These are phyloP conservation scores for Macrotis lagotis DNA, from an alignment of 2,113 vertebrate genomes.

Conservation along the genomic window DNA sequence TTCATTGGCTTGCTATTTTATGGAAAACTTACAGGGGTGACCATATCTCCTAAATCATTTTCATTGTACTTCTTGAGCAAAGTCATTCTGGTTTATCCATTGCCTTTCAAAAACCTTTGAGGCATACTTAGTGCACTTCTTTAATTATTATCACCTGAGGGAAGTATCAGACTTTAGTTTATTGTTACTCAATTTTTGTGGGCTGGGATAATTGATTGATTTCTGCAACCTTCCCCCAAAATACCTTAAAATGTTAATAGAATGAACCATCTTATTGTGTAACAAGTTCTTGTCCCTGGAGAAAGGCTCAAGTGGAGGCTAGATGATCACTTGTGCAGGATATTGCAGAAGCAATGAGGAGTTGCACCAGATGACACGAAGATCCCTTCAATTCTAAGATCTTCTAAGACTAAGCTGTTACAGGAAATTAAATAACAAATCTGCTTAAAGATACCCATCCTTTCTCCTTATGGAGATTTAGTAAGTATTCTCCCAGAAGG, in stretches of 20 bases:
- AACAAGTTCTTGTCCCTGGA: not conserved
- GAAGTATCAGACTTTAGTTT: not conserved
- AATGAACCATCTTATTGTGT: not conserved
- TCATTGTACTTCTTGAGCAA: not conserved
- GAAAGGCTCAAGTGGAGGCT: not conserved
- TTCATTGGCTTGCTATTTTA: not conserved
- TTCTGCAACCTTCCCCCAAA: not conserved
- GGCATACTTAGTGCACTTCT: not conserved
- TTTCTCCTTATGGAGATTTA: not conserved
- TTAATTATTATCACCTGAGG: not conserved
- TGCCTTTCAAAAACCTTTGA: not conserved
- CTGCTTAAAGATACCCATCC: not conserved
- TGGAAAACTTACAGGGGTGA: not conserved
- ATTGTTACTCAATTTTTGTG: not conserved
- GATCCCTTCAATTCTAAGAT: not conserved
- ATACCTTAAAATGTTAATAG: not conserved
- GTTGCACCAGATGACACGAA: not conserved
- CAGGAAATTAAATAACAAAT: not conserved
- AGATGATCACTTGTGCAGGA: not conserved
- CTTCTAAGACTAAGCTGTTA: not conserved
- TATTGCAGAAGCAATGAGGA: not conserved
- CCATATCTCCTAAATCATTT: not conserved
- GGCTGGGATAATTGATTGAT: not conserved
- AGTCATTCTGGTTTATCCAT: not conserved
- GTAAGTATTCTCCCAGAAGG: not conserved